Conservation (phyloP, 2,888 invertebrate genomes). For the Eutolmus rufibarbis region DNA sequence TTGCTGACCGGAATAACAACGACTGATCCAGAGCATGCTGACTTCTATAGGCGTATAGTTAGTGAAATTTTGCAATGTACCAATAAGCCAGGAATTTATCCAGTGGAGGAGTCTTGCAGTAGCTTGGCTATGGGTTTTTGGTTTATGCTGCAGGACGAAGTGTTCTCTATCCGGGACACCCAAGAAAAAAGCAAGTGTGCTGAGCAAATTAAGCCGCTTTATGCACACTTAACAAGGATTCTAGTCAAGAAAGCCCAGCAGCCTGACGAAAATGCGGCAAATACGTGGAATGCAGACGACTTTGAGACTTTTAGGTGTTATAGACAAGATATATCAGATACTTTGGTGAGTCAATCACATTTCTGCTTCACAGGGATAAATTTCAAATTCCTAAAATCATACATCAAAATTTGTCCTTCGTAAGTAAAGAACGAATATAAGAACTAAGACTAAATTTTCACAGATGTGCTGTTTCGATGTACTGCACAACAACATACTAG, state of each 20-base stretch:
- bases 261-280: slow-evolving; percentile 69
- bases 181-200: slow-evolving; percentile 58
- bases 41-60: slow-evolving; percentile 69
- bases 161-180: slow-evolving; percentile 57
- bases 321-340: slow-evolving; percentile 85
- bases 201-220: slow-evolving; percentile 76
- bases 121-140: slow-evolving; percentile 88
- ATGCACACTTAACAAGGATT: slow-evolving; percentile 77
- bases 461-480: slow-evolving; percentile 88
- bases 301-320: slow-evolving; percentile 86
- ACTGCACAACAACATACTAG: slow-evolving; percentile 76
- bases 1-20: slow-evolving; percentile 60
- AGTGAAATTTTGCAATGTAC: slow-evolving; percentile 80
- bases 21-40: slow-evolving; percentile 62
- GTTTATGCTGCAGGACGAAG: slow-evolving; percentile 79
- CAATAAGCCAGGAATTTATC: slow-evolving; percentile 81
- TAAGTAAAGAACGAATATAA: no score
- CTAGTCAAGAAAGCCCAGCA: slow-evolving; percentile 82
- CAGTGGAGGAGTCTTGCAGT: slow-evolving; percentile 86
- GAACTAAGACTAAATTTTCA: slow-evolving; percentile 45
- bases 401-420: no score
- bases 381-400: no score
- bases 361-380: slow-evolving; percentile 13
- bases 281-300: slow-evolving; percentile 76
- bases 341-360: slow-evolving; percentile 68